Percentiles rank a stretch among this genome's conserved stretches.
Evolutionary conservation across 1,140 invertebrate genomes (phyloP).

Genomic region (Lucilia sericata): DNA sequence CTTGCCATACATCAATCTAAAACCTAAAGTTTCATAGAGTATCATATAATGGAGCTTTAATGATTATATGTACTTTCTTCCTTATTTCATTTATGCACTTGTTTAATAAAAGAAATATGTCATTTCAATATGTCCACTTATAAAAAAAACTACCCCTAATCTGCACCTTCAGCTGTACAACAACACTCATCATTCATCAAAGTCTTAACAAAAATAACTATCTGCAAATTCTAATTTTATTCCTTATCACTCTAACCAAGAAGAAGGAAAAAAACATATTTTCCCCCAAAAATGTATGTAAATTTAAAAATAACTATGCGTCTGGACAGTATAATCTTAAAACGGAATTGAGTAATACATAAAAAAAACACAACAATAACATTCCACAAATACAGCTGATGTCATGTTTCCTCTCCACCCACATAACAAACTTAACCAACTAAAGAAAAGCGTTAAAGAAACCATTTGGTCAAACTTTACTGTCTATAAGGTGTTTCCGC

Average conservation of each 20-base stretch:
- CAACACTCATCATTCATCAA: too few species aligned
- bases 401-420: not conserved
- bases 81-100: too few species aligned
- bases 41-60: too few species aligned
- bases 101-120: too few species aligned
- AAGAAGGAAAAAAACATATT: not conserved
- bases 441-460: not conserved
- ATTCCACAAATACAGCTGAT: conserved; percentile 31
- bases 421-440: not conserved
- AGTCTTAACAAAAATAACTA: too few species aligned
- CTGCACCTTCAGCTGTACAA: too few species aligned
- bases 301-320: conserved; percentile 33
- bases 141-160: too few species aligned
- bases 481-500: conserved; percentile 36
- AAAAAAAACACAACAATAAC: conserved; percentile 28
- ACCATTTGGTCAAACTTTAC: conserved; percentile 20
- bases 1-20: too few species aligned
- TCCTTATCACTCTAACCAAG: not conserved
- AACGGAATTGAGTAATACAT: conserved; percentile 36
- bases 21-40: too few species aligned
- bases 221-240: not conserved
- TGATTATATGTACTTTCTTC: too few species aligned
- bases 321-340: conserved; percentile 38
- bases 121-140: too few species aligned
- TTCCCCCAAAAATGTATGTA: conserved; percentile 20